Conservation (phyloP, 1,140 invertebrate species). For the Ephestia elutella region DNA sequence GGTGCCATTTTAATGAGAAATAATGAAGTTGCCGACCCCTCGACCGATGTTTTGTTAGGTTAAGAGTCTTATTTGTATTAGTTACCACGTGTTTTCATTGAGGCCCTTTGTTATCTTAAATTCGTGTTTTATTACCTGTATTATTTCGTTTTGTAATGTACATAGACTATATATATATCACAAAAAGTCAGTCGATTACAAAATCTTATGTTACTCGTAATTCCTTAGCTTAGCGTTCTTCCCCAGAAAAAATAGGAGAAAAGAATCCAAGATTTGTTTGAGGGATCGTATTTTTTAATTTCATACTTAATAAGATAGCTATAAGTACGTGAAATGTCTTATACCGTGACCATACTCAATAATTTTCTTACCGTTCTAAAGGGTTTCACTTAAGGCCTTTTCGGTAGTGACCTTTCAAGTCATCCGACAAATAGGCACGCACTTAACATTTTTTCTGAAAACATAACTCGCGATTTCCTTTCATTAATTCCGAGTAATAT, state of each 20-base stretch:
- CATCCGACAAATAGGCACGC: neutral
- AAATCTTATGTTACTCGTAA: too few species aligned
- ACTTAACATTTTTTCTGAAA: slow-evolving; percentile 3
- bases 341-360: too few species aligned
- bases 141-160: neutral
- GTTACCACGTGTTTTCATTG: slow-evolving; percentile 61
- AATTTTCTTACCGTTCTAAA: neutral
- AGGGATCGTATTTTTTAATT: too few species aligned
- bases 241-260: too few species aligned
- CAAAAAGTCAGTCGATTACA: too few species aligned
- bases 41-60: slow-evolving; percentile 54
- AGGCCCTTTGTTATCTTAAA: slow-evolving; percentile 36
- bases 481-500: slow-evolving; percentile 32
- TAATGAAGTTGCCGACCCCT: slow-evolving; percentile 60
- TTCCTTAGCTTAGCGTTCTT: too few species aligned
- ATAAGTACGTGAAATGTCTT: too few species aligned
- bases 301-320: too few species aligned
- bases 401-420: neutral
- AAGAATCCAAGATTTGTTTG: too few species aligned
- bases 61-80: slow-evolving; percentile 68
- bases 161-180: too few species aligned
- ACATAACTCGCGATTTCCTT: slow-evolving; percentile 14
- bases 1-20: slow-evolving; percentile 64
- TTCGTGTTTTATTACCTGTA: neutral
- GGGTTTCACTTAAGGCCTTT: neutral